Percentiles rank a stretch among this genome's conserved stretches.
Evolutionary conservation across 23 tunicate species (phyloP).

Genomic region (Clavelina lepadiformis): DNA sequence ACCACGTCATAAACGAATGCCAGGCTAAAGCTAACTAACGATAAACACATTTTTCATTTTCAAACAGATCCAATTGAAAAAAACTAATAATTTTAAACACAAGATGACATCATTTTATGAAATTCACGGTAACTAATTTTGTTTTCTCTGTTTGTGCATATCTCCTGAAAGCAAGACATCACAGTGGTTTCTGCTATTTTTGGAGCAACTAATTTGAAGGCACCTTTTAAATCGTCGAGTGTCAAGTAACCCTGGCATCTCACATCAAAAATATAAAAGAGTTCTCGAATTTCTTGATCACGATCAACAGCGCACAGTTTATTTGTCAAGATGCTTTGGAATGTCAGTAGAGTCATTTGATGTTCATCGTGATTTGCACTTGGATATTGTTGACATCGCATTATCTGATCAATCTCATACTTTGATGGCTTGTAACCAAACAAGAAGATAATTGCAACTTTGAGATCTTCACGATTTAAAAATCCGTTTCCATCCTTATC

Average conservation of each 20-base stretch:
- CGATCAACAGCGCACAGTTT: conserved; percentile 10
- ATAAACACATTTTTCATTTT: too few relatives aligned
- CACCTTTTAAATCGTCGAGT: conserved; percentile 54
- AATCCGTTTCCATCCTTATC: conserved; percentile 48
- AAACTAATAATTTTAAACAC: neutral
- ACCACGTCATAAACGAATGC: too few relatives aligned
- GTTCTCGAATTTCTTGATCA: conserved; percentile 50
- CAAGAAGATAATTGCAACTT: conserved; percentile 66
- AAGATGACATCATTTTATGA: conserved; percentile 37
- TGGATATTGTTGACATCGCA: conserved; percentile 17
- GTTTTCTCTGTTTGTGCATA: conserved; percentile 33
- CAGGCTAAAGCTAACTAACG: too few relatives aligned
- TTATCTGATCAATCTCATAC: conserved; percentile 65
- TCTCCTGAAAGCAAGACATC: conserved; percentile 38
- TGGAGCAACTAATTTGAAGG: conserved; percentile 61
- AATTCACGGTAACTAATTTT: conserved; percentile 78
- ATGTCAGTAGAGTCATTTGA: conserved; percentile 37
- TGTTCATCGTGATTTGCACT: neutral
- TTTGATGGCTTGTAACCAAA: conserved; percentile 91
- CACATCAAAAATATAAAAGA: conserved; percentile 61
- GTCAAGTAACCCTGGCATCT: conserved; percentile 70
- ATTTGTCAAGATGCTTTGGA: conserved; percentile 37
- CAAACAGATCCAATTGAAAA: too few relatives aligned
- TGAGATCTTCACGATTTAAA: conserved; percentile 57
- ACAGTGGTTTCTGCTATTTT: conserved; percentile 34